phyloP scores from a whole-genome alignment of 2,888 invertebrate species.

The Ophioninae sp. region DNA sequence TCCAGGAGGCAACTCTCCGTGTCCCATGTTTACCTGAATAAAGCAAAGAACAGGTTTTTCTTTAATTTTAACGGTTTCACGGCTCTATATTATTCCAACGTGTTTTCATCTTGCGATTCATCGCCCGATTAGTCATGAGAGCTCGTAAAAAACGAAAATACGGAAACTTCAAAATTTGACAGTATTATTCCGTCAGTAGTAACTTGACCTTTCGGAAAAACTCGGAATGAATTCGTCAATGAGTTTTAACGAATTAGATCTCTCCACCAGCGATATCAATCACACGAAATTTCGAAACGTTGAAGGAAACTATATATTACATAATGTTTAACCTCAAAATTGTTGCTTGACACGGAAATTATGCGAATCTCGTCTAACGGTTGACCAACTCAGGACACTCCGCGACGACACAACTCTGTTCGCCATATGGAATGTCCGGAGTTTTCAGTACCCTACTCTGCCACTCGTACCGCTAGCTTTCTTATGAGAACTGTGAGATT shows the following conservation, averaged over 20 bases:
- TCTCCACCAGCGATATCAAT: background rate
- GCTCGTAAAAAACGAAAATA: too few relatives aligned
- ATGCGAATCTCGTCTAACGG: conserved; percentile 10
- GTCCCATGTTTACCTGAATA: conserved; percentile 80
- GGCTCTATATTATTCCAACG: background rate
- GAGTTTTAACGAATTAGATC: background rate
- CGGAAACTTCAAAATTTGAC: background rate
- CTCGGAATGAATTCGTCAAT: background rate
- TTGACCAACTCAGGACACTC: conserved; percentile 4
- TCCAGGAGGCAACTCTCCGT: conserved; percentile 77
- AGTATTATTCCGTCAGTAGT: background rate
- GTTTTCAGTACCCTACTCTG: too few relatives aligned
- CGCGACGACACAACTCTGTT: background rate
- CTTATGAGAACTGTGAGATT: too few relatives aligned
- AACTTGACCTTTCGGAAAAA: background rate
- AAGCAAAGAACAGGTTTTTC: background rate
- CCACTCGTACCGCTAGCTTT: too few relatives aligned
- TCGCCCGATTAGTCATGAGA: too few relatives aligned
- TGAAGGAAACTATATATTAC: conserved; percentile 42
- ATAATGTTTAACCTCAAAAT: conserved; percentile 56
- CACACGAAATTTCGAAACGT: background rate
- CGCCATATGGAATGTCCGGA: too few relatives aligned
- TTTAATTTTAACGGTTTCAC: background rate
- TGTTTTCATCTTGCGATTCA: background rate
- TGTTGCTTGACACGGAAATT: conserved; percentile 8